A percentile compares a stretch with the other conserved stretches of the same genome.
These are phyloP conservation scores for Stercorarius parasiticus DNA, from an alignment of 2,113 vertebrate species.

Conservation along the genomic window DNA sequence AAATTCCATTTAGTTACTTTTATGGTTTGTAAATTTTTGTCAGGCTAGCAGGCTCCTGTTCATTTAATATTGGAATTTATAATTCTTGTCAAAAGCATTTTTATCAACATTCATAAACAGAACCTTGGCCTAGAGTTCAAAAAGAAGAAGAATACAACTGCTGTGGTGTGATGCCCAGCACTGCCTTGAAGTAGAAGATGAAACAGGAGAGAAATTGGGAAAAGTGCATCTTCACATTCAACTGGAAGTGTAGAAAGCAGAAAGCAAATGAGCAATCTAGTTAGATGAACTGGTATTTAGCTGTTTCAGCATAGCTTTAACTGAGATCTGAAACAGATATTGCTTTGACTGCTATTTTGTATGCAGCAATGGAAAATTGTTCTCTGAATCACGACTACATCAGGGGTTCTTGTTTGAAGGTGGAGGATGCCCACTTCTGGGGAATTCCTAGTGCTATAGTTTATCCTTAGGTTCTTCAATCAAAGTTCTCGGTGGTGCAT, in stretches of 20 bases:
- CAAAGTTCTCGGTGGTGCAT: neutral
- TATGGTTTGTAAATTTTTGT: neutral
- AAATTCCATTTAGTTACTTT: neutral
- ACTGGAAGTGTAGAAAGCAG: neutral
- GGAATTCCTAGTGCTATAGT: neutral
- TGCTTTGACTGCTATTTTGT: conserved; percentile 1
- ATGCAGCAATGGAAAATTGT: neutral
- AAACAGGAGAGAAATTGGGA: neutral
- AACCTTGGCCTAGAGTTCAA: neutral
- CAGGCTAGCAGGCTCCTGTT: neutral
- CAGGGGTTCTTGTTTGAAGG: neutral
- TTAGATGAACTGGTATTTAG: neutral
- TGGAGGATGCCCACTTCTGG: neutral
- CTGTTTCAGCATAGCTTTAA: neutral
- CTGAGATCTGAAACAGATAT: neutral
- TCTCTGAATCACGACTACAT: neutral
- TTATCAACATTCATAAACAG: neutral
- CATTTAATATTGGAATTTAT: neutral
- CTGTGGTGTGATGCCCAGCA: neutral
- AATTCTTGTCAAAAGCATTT: neutral
- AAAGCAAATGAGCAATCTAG: neutral
- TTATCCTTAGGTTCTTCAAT: neutral
- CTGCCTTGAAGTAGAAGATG: neutral
- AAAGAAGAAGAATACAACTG: neutral
- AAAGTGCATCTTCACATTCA: neutral